Conservation (phyloP, 64 coral and sea anemone species). For the Acropora yongei region DNA sequence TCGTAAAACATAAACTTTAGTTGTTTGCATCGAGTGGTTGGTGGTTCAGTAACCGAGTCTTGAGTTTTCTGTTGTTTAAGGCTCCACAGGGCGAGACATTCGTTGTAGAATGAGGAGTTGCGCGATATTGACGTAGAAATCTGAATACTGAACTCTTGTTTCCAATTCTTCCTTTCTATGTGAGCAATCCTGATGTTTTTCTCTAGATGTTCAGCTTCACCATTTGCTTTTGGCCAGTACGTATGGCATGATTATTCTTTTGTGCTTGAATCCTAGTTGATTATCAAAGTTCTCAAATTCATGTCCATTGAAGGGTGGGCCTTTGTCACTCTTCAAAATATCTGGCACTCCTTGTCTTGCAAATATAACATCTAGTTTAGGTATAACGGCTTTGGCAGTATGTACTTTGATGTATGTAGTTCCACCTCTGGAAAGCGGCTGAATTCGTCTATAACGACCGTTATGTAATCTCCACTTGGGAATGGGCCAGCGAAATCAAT, state of each 20-base stretch:
- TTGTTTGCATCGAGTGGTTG: no score
- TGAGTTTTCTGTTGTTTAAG: slow-evolving; percentile 68
- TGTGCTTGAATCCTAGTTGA: slow-evolving; percentile 43
- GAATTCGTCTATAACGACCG: no score
- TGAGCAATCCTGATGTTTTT: slow-evolving; percentile 27
- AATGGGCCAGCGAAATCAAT: no score
- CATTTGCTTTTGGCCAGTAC: slow-evolving; percentile 44
- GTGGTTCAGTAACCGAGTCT: no score
- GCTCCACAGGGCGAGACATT: slow-evolving; percentile 71
- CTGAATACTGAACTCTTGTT: slow-evolving; percentile 51
- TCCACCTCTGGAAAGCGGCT: no score
- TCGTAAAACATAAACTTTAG: no score
- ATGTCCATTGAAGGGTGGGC: slow-evolving; percentile 40
- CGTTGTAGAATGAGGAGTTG: slow-evolving; percentile 68
- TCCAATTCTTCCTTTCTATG: slow-evolving; percentile 69
- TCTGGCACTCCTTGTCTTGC: slow-evolving; percentile 55
- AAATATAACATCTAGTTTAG: slow-evolving; percentile 58
- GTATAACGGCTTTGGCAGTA: slow-evolving; percentile 18
- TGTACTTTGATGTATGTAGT: not conserved
- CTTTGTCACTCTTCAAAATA: slow-evolving; percentile 42
- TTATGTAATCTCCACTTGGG: no score
- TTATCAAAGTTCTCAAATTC: slow-evolving; percentile 38
- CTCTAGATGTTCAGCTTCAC: slow-evolving; percentile 29
- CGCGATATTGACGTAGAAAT: slow-evolving; percentile 66
- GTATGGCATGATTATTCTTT: slow-evolving; percentile 38